Base-by-base conservation (phyloP, 2,888 invertebrate genomes). In the Watsonalla cultraria region DNA sequence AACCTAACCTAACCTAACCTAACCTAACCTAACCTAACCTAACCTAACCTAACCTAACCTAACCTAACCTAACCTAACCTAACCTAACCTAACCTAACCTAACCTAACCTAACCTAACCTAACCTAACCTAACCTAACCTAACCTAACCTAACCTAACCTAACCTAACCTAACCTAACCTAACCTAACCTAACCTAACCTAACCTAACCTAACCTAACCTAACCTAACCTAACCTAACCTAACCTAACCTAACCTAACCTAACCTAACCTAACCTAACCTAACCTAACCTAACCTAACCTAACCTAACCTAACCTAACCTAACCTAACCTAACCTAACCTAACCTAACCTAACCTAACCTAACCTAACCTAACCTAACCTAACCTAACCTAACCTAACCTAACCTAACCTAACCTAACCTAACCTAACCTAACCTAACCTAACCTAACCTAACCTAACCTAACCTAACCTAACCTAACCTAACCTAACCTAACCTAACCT, bases 21-120 rank as follows among this genome's bases (percentile, higher is more conserved):
- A 52, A 55, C 52, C 52, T 52, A 52, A 55, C 55, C 55, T 52
- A 52, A 55, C 52, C 51, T 51, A 55, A 52, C 55, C 52, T 55
- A 55, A 55, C 55, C 55, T 55, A 55, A 55, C 55, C 55, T 55
- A 55, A 55, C 55, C 55, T 35, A 35, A 35, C 35, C 35, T 35
- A 35, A 35, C 35, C 35, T 35, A 55, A 55, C 55, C 55, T 55
- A 55, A 55, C 55, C 55, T 52, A 55, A 55, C 55, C 55, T 55
- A 55, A 55, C 55, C 55, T 55, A 52, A 52, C 55, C 52, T 52
- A 52, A 52, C 55, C 52, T 52, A 55, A 55, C 55, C 55, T 55
- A 55, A 55, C 55, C 55, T 52, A 55, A 55, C 52, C 55, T 52
- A 55, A 52, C 55, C 55, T 55, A 55, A 55, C 54, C 55, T 55